Evolutionary conservation across 2,888 invertebrate genomes (phyloP).

Genomic region (Aphrophora alni): DNA sequence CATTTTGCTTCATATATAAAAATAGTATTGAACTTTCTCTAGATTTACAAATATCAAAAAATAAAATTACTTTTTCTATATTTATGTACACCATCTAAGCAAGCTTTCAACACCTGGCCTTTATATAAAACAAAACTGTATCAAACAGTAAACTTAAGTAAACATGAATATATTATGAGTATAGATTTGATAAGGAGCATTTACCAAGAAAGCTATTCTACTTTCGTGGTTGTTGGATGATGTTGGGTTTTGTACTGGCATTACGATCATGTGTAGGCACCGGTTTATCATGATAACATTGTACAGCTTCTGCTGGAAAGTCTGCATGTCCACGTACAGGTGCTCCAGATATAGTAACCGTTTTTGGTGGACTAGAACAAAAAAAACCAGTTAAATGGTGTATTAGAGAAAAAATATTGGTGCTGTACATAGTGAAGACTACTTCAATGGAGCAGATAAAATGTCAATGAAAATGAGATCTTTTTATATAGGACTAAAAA

Average conservation of each 20-base stretch:
- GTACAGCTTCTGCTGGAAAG: slow-evolving; percentile 87
- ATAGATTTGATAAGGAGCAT: not conserved
- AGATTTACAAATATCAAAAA: not conserved
- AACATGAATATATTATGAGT: not conserved
- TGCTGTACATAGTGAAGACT: slow-evolving; percentile 23
- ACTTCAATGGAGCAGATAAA: slow-evolving; percentile 21
- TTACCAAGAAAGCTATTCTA: no score
- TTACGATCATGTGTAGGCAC: slow-evolving; percentile 70
- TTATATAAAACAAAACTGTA: not conserved
- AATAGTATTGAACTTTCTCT: not conserved
- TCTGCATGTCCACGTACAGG: slow-evolving; percentile 84
- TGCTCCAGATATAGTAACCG: slow-evolving; percentile 76
- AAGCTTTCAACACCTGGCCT: not conserved
- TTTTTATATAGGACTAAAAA: no score
- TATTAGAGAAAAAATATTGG: slow-evolving; percentile 11
- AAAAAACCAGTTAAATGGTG: no score
- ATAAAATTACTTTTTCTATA: not conserved
- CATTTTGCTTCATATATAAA: not conserved
- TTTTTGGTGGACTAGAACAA: slow-evolving; percentile 72
- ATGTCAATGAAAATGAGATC: not conserved
- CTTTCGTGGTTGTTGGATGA: slow-evolving; percentile 90
- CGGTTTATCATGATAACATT: slow-evolving; percentile 80
- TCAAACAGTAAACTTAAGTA: not conserved
- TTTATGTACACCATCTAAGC: not conserved
- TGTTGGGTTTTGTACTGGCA: slow-evolving; percentile 58